phyloP scores from a whole-genome alignment of 2,797 vertebrate genomes.

The Pterois miles region DNA sequence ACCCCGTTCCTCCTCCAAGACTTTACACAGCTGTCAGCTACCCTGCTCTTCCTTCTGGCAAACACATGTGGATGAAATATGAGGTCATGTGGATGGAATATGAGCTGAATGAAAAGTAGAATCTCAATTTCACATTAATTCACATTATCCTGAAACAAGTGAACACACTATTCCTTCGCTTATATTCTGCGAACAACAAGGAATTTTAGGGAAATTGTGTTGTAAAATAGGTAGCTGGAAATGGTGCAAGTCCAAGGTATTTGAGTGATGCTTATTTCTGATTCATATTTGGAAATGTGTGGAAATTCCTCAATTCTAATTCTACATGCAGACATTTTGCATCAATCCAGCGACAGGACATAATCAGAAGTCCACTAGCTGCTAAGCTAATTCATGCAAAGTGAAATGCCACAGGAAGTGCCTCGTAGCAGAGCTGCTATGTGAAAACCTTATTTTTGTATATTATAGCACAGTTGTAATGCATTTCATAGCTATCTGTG shows the following conservation, averaged over 20 bases:
- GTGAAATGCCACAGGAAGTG: too few species aligned
- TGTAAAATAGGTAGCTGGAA: not conserved
- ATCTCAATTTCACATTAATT: not conserved
- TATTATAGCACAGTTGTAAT: too few species aligned
- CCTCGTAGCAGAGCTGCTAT: too few species aligned
- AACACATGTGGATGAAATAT: conserved; percentile 9
- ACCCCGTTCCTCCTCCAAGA: conserved; percentile 26
- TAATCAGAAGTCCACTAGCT: too few species aligned
- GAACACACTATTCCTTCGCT: not conserved
- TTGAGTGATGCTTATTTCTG: not conserved
- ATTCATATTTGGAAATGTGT: not conserved
- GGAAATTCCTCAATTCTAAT: too few species aligned
- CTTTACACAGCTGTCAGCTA: conserved; percentile 37
- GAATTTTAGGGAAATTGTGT: not conserved
- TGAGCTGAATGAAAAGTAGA: not conserved
- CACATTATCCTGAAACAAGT: too few species aligned
- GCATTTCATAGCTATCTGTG: too few species aligned
- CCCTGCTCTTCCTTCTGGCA: conserved; percentile 10
- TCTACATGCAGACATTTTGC: too few species aligned
- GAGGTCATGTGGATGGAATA: conserved; percentile 5
- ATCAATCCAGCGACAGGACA: too few species aligned
- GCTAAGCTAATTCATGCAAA: too few species aligned
- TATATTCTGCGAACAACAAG: not conserved
- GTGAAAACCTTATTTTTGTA: too few species aligned
- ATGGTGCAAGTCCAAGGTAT: not conserved